These are phyloP conservation scores for Carassius auratus DNA, from an alignment of 2,113 vertebrate species.

Conservation along the genomic window DNA sequence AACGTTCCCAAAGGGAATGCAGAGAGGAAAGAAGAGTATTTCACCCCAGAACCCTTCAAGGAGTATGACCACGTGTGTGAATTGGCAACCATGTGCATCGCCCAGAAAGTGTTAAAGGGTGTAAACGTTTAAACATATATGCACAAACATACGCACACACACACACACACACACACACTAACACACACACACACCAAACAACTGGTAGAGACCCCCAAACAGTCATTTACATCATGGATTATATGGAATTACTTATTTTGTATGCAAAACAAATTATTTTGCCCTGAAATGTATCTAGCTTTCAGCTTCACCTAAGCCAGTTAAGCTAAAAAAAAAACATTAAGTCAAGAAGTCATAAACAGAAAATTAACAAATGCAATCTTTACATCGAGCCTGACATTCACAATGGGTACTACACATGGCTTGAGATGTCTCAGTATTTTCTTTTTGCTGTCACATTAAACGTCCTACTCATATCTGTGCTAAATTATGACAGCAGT, in stretches of 20 bases:
- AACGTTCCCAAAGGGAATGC: no score
- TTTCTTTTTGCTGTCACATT: no score
- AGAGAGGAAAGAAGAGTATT: no score
- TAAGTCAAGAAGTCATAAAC: neutral
- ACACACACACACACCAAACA: no score
- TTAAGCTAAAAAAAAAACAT: neutral
- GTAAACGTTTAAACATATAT: no score
- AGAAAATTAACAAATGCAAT: neutral
- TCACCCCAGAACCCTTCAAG: no score
- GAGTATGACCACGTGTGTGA: no score
- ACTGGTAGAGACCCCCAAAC: neutral
- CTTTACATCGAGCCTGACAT: neutral
- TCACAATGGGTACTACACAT: neutral
- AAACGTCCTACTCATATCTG: neutral
- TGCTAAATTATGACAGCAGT: neutral
- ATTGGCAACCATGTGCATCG: no score
- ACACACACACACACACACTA: no score
- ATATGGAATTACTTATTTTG: neutral
- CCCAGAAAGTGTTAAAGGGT: no score
- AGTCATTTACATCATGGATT: neutral
- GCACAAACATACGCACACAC: no score
- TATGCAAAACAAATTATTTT: neutral
- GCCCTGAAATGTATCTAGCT: neutral
- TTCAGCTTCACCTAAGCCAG: neutral
- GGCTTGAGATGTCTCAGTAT: neutral